Evolutionary conservation across 2,113 vertebrate species (phyloP), one percentile per base, ranked within the genome.

Genomic region (Delphinus delphis): DNA sequence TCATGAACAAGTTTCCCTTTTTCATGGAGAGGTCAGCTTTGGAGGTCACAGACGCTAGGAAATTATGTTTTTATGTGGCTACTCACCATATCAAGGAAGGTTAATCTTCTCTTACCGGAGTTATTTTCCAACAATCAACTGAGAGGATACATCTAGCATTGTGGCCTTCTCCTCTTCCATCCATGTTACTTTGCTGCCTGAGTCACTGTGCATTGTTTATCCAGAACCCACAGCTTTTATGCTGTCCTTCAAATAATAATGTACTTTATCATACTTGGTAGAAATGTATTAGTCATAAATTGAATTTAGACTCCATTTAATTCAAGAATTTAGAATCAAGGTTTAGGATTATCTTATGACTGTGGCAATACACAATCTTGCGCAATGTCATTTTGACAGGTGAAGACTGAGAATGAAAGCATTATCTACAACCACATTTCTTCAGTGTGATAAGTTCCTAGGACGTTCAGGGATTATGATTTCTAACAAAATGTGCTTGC

Each of bases 401-500:
- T 82, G 83, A 92, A 53, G 80, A 79, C 38, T 13, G 25, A 73
- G 71, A 87, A 70, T 67, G 67, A 94, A 79, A 95, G 60, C n/a
- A 6, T 26, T n/a, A 68, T 74, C 65, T 70, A 90, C 36, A 94
- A 23, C 41, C 65, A 53, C 77, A 92, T 88, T 95, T 96, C 77
- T 77, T 89, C 81, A 95, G 6, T 53, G 81, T 60, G 93, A 8
- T 71, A 87, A 79, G 8, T 81, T 97, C 76, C 36, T 25, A 44
- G 76, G 58, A 55, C 68, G 74, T 65, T 63, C 25, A 20, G 36
- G 80, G 83, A 68, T 83, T 94, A 89, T 91, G 87, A n/a, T 96
- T 94, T 90, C 96, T 95, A 90, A 71, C 10, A 92, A 97, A 97
- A 90, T 93, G 81, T 81, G 71, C 33, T 86, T 83, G 60, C 76